A percentile compares a stretch with the other conserved stretches of the same genome.
These are phyloP conservation scores for Pristis pectinata DNA, from an alignment of 2,797 vertebrate species.

Conservation along the genomic window DNA sequence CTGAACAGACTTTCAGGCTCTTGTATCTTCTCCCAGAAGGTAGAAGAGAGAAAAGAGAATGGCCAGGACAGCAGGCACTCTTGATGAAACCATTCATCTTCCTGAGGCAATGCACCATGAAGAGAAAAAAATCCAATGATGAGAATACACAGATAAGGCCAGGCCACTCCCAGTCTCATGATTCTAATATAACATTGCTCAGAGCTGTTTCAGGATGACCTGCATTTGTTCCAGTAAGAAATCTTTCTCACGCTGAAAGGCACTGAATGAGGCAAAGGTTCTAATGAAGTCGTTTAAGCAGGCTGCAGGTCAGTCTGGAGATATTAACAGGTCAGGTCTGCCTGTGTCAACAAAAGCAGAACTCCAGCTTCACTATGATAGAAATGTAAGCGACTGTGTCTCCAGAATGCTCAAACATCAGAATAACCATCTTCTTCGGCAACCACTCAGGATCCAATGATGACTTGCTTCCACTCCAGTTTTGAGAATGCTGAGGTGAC, in stretches of 20 bases:
- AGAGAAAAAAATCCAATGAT: background rate
- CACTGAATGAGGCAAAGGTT: background rate
- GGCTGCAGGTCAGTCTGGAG: background rate
- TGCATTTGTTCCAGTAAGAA: background rate
- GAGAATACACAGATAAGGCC: background rate
- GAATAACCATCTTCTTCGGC: no score
- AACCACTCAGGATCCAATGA: no score
- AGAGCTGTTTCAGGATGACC: background rate
- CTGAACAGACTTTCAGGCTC: no score
- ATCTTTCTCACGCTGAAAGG: background rate
- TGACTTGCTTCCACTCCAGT: no score
- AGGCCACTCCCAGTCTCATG: background rate
- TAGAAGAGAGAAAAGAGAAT: no score
- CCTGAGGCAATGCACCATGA: background rate
- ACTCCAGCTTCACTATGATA: background rate
- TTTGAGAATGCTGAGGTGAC: no score
- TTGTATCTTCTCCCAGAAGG: no score
- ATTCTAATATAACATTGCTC: background rate
- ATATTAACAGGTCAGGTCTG: background rate
- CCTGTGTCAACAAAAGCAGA: background rate
- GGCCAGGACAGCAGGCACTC: no score
- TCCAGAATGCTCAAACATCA: background rate
- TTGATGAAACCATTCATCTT: no score
- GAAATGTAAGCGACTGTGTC: background rate
- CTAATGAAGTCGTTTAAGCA: background rate